Conservation (phyloP, 2,113 vertebrate species). For the Muntiacus reevesi region DNA sequence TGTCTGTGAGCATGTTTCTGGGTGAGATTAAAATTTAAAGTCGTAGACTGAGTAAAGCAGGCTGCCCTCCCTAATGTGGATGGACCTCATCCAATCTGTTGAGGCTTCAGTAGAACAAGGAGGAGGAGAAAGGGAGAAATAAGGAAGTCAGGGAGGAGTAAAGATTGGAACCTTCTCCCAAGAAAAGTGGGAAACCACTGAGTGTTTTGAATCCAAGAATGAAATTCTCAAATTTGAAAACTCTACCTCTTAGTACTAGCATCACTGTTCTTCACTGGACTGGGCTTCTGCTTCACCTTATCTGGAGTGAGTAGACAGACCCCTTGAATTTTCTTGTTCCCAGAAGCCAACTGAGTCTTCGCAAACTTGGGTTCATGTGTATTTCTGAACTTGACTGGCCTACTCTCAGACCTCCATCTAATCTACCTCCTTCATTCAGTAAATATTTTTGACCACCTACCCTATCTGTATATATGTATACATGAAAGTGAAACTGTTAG, state of each 20-base stretch:
- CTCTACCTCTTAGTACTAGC: background rate
- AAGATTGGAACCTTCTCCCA: background rate
- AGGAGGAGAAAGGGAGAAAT: background rate
- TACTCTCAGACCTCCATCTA: background rate
- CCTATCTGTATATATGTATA: background rate
- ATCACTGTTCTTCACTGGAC: background rate
- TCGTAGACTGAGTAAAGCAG: background rate
- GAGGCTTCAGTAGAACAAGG: background rate
- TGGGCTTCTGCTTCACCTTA: background rate
- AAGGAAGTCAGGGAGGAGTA: background rate
- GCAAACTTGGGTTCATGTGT: background rate
- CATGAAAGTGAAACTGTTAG: background rate
- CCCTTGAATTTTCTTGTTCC: background rate
- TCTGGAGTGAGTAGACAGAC: background rate
- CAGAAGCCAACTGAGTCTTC: background rate
- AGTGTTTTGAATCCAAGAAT: background rate
- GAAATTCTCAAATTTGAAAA: background rate
- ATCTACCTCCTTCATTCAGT: background rate
- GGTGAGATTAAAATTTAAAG: background rate
- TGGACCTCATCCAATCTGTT: background rate
- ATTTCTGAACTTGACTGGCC: background rate
- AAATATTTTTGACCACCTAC: background rate
- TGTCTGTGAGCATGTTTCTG: background rate
- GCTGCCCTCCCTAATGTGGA: background rate
- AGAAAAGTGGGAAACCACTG: background rate